These are phyloP conservation scores for Mesocricetus auratus DNA, from an alignment of 2,113 vertebrate genomes.

Conservation along the genomic window DNA sequence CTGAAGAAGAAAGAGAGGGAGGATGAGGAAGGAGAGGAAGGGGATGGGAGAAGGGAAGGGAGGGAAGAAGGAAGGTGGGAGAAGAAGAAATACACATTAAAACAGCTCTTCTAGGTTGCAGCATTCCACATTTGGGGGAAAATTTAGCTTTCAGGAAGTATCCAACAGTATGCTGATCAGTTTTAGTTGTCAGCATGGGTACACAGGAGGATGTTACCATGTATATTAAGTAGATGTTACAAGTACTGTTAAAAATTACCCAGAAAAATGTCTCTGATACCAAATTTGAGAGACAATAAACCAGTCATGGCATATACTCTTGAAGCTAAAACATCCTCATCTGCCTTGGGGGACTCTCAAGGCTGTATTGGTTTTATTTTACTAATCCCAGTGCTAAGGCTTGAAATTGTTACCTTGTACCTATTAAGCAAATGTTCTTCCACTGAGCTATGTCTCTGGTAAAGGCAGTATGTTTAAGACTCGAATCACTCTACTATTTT, in stretches of 20 bases:
- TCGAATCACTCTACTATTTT: not conserved
- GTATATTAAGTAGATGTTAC: not conserved
- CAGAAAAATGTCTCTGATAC: not conserved
- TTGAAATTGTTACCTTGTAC: not conserved
- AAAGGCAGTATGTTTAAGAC: not conserved
- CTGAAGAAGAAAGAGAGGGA: not conserved
- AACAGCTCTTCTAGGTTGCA: not conserved
- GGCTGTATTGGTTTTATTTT: not conserved
- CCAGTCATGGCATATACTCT: not conserved
- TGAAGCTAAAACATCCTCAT: not conserved
- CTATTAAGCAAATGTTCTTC: not conserved
- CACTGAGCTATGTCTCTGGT: not conserved
- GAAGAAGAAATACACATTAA: not conserved
- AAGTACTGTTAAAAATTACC: not conserved
- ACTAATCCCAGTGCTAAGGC: not conserved
- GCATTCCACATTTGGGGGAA: not conserved
- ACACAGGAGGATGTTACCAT: rapidly evolving
- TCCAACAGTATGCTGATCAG: not conserved
- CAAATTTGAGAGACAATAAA: not conserved
- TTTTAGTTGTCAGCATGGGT: not conserved
- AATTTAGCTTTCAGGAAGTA: not conserved
- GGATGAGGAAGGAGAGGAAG: too few species aligned
- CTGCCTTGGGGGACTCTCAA: not conserved
- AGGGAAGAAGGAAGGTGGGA: not conserved
- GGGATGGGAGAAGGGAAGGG: not conserved